These are phyloP conservation scores for Muntiacus reevesi DNA, from an alignment of 2,113 vertebrate genomes.

Conservation along the genomic window DNA sequence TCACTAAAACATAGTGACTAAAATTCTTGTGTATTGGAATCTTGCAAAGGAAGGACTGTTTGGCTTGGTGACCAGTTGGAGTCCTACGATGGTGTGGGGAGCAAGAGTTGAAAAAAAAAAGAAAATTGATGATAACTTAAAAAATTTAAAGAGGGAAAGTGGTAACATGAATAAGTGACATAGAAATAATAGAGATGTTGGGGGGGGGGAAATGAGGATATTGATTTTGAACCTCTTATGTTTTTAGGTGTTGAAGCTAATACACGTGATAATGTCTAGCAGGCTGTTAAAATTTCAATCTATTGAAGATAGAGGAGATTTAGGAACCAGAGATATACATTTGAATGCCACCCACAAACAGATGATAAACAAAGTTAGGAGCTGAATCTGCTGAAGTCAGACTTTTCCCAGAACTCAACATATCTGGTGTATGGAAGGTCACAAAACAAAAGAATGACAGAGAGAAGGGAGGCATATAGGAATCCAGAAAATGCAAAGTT, in stretches of 20 bases:
- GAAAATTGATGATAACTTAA: background rate
- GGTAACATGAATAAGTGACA: background rate
- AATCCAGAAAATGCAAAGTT: background rate
- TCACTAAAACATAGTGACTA: background rate
- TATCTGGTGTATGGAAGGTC: background rate
- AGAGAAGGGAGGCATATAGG: background rate
- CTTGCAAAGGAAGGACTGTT: background rate
- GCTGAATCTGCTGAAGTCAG: background rate
- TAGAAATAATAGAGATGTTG: background rate
- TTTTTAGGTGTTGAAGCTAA: background rate
- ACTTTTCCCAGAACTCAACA: background rate
- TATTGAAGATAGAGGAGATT: background rate
- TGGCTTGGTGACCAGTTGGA: background rate
- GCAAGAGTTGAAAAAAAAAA: background rate
- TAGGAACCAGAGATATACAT: background rate
- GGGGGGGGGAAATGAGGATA: background rate
- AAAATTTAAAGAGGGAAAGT: background rate
- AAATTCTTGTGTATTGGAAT: background rate
- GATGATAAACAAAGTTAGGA: background rate
- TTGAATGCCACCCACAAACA: background rate
- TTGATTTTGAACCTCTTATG: background rate
- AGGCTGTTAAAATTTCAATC: background rate
- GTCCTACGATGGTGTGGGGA: rapidly evolving
- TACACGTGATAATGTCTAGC: background rate
- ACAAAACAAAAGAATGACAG: background rate